Percentiles rank a stretch among this genome's conserved stretches.
phyloP scores from a whole-genome alignment of 2,113 vertebrate genomes.

The Neodontobutis hainanensis region DNA sequence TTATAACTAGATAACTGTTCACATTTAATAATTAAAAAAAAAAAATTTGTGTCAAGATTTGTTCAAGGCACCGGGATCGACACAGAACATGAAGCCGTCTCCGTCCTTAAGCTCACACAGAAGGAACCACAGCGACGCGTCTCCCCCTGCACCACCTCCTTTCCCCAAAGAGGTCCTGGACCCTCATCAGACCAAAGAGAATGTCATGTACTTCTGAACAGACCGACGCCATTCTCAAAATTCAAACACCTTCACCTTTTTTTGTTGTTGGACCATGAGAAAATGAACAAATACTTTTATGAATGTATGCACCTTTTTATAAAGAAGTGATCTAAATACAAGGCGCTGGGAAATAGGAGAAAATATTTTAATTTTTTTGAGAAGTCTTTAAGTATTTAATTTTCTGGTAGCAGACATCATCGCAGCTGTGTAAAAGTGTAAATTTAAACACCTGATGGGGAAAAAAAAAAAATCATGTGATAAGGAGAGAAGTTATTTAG shows the following conservation, averaged over 20 bases:
- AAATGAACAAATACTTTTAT: neutral
- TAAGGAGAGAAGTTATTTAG: neutral
- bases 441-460: no score
- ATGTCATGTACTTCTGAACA: slow-evolving; percentile 54
- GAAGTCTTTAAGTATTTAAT: neutral
- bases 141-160: slow-evolving; percentile 41
- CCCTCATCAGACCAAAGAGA: slow-evolving; percentile 48
- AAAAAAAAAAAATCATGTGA: neutral
- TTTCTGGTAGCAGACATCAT: neutral
- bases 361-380: neutral
- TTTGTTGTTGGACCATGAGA: neutral
- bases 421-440: no score
- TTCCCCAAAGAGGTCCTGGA: slow-evolving; percentile 50
- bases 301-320: neutral
- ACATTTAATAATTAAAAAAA: no score
- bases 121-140: slow-evolving; percentile 7
- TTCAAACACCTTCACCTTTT: neutral
- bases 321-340: neutral
- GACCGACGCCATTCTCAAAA: neutral
- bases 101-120: slow-evolving; percentile 49
- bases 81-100: slow-evolving; percentile 26
- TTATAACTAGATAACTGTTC: no score
- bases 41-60: slow-evolving; percentile 40
- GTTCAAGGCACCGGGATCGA: slow-evolving; percentile 36
- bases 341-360: neutral